phyloP scores from a whole-genome alignment of 53 echinoderm and acorn worm species.

The Arbacia lixula region DNA sequence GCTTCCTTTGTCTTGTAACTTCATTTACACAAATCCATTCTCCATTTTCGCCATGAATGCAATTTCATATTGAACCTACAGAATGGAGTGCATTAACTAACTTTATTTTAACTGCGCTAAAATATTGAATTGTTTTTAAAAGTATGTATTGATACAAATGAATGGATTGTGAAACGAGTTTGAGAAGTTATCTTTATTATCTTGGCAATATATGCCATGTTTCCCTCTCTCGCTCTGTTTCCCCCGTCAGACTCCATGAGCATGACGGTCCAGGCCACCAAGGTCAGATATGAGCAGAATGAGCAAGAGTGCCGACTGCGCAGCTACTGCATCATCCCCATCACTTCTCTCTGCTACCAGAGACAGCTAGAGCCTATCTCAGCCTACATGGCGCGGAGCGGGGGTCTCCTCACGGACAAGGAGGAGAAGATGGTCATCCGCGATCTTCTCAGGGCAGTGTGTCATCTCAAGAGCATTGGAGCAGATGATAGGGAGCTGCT shows the following conservation, averaged over 20 bases:
- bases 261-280: background rate
- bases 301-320: background rate
- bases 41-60: too few species aligned
- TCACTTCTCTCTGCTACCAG: background rate
- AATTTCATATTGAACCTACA: too few species aligned
- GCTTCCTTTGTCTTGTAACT: too few species aligned
- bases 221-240: too few species aligned
- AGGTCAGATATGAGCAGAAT: background rate
- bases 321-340: slow-evolving; percentile 11
- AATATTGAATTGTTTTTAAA: too few species aligned
- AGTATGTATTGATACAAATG: too few species aligned
- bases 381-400: background rate
- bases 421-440: slow-evolving; percentile 10
- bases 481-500: slow-evolving; percentile 18
- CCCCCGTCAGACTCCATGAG: slow-evolving; percentile 7
- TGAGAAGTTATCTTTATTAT: too few species aligned
- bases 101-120: too few species aligned
- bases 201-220: too few species aligned
- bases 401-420: background rate
- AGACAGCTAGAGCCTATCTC: slow-evolving; percentile 4
- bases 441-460: slow-evolving; percentile 12
- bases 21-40: too few species aligned
- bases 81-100: too few species aligned
- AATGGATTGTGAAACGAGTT: too few species aligned
- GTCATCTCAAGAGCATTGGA: slow-evolving; percentile 1